Conservation (phyloP, 2,797 vertebrate species). For the Austrolebias charrua region DNA sequence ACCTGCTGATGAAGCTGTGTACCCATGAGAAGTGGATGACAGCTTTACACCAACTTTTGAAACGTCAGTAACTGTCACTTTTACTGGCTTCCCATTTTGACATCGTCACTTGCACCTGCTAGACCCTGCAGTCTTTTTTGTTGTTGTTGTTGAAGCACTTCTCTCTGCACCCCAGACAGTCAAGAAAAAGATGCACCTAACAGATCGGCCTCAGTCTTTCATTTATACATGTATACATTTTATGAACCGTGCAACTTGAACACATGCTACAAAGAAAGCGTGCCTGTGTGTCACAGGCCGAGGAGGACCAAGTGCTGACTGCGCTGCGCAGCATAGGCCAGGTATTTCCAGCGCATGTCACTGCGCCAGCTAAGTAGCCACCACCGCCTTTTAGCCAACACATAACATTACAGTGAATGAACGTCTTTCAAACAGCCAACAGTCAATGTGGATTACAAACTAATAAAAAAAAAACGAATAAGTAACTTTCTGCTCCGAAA, state of each 20-base stretch:
- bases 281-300: constrained; percentile 56
- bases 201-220: constrained; percentile 7
- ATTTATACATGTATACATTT: constrained; percentile 29
- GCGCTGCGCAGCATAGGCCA: constrained; percentile 67
- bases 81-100: constrained; percentile 34
- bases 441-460: constrained; percentile 4
- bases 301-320: constrained; percentile 62
- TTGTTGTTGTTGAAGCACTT: constrained; percentile 19
- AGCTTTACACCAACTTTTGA: neutral
- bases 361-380: constrained; percentile 56
- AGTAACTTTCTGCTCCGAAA: rapidly evolving
- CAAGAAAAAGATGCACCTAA: neutral
- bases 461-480: neutral
- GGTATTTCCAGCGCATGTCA: constrained; percentile 69
- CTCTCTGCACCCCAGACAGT: constrained; percentile 1
- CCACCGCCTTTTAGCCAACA: constrained; percentile 10
- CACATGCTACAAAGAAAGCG: constrained; percentile 54
- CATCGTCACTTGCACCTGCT: constrained; percentile 63
- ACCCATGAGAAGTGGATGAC: neutral
- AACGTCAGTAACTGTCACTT: constrained; percentile 3
- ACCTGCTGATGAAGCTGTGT: neutral
- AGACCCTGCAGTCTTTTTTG: constrained; percentile 11
- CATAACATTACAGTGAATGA: neutral
- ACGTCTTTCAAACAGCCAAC: neutral
- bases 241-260: constrained; percentile 47